Conservation (phyloP, 2,888 invertebrate species). For the Idaea aversata region DNA sequence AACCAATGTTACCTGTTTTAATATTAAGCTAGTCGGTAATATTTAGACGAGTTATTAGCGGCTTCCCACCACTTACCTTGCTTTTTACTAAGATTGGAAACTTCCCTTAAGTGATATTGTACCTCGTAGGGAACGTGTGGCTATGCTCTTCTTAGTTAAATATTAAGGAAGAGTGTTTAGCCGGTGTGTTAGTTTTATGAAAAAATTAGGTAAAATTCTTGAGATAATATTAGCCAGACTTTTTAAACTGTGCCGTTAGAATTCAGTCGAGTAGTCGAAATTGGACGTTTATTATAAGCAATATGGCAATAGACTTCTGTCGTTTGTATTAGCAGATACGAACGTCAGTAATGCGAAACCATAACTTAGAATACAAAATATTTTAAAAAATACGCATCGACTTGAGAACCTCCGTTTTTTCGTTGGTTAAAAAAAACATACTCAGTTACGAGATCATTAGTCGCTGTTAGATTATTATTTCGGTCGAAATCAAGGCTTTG, state of each 20-base stretch:
- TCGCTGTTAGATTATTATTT: too few species aligned
- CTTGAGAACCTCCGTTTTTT: too few species aligned
- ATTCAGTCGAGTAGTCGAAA: too few species aligned
- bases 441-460: too few species aligned
- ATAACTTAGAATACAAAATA: too few species aligned
- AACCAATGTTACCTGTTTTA: slow-evolving; percentile 52
- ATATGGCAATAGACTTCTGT: too few species aligned
- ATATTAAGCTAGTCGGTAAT: slow-evolving; percentile 60
- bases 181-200: slow-evolving; percentile 18
- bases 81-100: slow-evolving; percentile 55
- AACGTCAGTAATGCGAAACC: too few species aligned
- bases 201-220: slow-evolving; percentile 14
- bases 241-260: too few species aligned
- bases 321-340: too few species aligned
- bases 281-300: background rate
- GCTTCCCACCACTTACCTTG: slow-evolving; percentile 55
- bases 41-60: slow-evolving; percentile 59
- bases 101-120: slow-evolving; percentile 33
- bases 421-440: too few species aligned
- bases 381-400: too few species aligned
- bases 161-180: slow-evolving; percentile 16
- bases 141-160: slow-evolving; percentile 16
- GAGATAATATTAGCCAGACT: background rate
- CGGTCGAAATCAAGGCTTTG: too few species aligned
- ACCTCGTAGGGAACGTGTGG: background rate